Evolutionary conservation across 2,888 invertebrate species (phyloP).

Genomic region (Plagodis dolabraria): DNA sequence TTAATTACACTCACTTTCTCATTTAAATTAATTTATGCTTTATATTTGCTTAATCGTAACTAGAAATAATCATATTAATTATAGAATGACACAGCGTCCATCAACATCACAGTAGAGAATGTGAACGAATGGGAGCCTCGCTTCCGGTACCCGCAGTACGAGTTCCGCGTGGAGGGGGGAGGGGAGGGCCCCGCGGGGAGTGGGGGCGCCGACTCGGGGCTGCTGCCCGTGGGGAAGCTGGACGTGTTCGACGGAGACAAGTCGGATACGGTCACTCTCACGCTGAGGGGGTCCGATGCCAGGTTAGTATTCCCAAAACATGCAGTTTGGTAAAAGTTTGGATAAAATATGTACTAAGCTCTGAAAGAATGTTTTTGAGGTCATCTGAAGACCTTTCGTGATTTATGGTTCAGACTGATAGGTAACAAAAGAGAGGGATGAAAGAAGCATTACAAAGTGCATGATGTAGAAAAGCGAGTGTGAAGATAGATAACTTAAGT

Average conservation of each 20-base stretch:
- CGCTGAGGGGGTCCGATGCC: conserved; percentile 89
- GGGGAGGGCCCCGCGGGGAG: conserved; percentile 37
- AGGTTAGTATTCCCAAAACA: conserved; percentile 63
- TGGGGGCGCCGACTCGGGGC: conserved; percentile 48
- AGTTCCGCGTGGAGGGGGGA: conserved; percentile 85
- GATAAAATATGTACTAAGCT: too few species aligned
- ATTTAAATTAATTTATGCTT: too few species aligned
- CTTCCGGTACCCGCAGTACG: conserved; percentile 94
- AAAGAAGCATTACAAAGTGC: too few species aligned
- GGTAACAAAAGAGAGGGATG: too few species aligned
- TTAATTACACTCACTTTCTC: too few species aligned
- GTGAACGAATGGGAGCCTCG: conserved; percentile 98
- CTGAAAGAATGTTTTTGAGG: too few species aligned
- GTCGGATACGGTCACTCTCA: conserved; percentile 89
- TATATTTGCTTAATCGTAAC: too few species aligned
- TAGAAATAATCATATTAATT: conserved; percentile 36
- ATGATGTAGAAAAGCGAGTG: too few species aligned
- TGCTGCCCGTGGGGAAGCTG: conserved; percentile 86
- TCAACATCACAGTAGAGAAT: conserved; percentile 92
- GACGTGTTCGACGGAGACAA: conserved; percentile 95
- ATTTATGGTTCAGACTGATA: too few species aligned
- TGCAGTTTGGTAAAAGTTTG: too few species aligned
- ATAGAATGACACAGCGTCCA: conserved; percentile 93
- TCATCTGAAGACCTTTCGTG: too few species aligned
- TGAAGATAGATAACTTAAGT: too few species aligned